Evolutionary conservation across 2,888 invertebrate genomes (phyloP), one percentile per base, ranked within the genome.

Genomic region (Acrobasis repandana): DNA sequence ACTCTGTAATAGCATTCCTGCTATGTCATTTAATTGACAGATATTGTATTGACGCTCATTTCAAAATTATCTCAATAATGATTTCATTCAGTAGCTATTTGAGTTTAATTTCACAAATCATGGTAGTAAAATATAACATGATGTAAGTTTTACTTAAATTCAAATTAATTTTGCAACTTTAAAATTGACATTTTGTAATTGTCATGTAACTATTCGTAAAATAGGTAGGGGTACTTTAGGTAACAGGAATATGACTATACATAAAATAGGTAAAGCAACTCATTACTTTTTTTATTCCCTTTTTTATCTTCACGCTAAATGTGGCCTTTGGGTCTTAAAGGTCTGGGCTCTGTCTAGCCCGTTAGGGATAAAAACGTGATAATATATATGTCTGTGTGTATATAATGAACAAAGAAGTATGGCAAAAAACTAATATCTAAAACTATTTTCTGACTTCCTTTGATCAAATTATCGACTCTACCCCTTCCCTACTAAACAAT

Each of bases 401-500:
- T n/a, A n/a, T n/a, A n/a, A n/a, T n/a, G n/a, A n/a, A n/a, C n/a
- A n/a, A n/a, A n/a, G n/a, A n/a, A n/a, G n/a, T n/a, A n/a, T n/a
- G 16, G 47, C n/a, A 36, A 36, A 50, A 50, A 28, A 50, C 50
- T 11, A 50, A 11, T n/a, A 2, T 9, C 20, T 28, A 49, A 2
- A 54, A 15, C 16, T 15, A 36, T n/a, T 6, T 15, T 34, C 11
- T n/a, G 46, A 18, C 9, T 38, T n/a, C 28, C 9, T n/a, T 47
- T 20, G 28, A 28, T 14, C 33, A 14, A 20, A 58, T 33, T 52
- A 74, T 77, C 76, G 76, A 80, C 68, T 65, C 36, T 57, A 34
- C 62, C 69, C 61, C 88, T 73, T 64, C 90, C 73, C 87, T 88
- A 86, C 64, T 62, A 74, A 80, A 84, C 80, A 86, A 88, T 89